Base-by-base conservation (phyloP, 2,888 invertebrate species). In the Drosophila subquinaria region DNA sequence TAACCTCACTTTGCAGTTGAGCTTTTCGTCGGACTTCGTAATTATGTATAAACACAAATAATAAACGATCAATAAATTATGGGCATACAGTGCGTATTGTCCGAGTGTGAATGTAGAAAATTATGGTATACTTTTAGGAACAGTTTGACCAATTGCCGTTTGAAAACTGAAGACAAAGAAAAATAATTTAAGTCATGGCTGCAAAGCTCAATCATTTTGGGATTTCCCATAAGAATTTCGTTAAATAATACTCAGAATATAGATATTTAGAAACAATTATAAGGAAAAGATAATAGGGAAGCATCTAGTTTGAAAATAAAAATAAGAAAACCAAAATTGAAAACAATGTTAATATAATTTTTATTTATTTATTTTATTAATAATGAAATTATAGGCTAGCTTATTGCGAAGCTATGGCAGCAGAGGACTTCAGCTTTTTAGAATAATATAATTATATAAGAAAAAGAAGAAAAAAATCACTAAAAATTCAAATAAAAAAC, bases 71-170 rank as follows among this genome's bases (percentile, higher is more conserved):
- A 57, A 57, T 57, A 57, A 57, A 45, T 15, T 35, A 35, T 45
- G 33, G 20, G n/a, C 20, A 35, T 23, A 35, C n/a, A 35, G 20
- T 45, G 23, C 36, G 23, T 27, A 11, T 51, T 51, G 8, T 1
- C 17, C 35, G 9, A 20, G 43, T 23, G 9, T 35, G 20, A 4
- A 10, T 36, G 13, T 1, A 1, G 15, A 33, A 57, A 43, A 38
- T 59, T 51, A 55, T 40, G 40, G 77, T 51, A 76, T 75, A 67
- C 76, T 75, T 75, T 67, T 55, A 59, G 74, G 76, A 33, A 66
- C 53, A 38, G 3, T 43, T 13, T 17, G 1, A 17, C 27, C 17
- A 43, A 42, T 30, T 30, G 20, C 27, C 35, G 35, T 15, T n/a
- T 4, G 20, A 20, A 20, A 17, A 36, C 20, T 35, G 11, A 3